Evolutionary conservation across 1,140 invertebrate species (phyloP).

Genomic region (Anastatus disparis): DNA sequence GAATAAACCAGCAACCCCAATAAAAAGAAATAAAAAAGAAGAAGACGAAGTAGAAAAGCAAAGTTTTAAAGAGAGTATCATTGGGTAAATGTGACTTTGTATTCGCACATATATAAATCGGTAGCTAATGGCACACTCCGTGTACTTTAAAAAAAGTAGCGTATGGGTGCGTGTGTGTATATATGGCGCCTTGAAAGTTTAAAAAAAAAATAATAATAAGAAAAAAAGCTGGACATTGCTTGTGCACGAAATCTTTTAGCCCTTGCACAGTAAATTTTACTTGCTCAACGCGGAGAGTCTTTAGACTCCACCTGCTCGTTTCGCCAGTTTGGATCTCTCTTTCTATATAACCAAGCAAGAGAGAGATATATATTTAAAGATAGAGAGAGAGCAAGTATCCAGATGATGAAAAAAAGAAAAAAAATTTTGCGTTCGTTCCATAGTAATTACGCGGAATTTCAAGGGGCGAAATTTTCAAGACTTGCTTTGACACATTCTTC

Average conservation of each 20-base stretch:
- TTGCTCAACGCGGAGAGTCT: conserved; percentile 10
- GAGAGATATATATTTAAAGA: conserved; percentile 38
- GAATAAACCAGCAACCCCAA: not conserved
- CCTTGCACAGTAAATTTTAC: conserved; percentile 37
- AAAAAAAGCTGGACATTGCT: too few species aligned
- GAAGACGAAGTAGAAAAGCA: too few species aligned
- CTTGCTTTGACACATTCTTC: conserved; percentile 39
- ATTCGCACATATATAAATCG: not conserved
- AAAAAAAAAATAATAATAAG: too few species aligned
- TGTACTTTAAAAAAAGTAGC: too few species aligned
- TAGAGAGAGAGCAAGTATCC: too few species aligned
- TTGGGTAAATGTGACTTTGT: not conserved
- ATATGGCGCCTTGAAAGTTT: too few species aligned
- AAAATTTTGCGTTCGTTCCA: conserved; percentile 34
- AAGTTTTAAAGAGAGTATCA: too few species aligned
- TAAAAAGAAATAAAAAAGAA: too few species aligned
- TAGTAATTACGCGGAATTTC: conserved; percentile 42
- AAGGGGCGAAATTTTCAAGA: conserved; percentile 32
- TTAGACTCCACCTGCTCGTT: conserved; percentile 40
- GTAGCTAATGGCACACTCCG: conserved; percentile 9
- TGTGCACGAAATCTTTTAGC: conserved; percentile 9
- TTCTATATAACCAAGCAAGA: too few species aligned
- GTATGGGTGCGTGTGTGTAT: too few species aligned
- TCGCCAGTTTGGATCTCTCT: too few species aligned
- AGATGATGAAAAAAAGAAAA: conserved; percentile 24